Evolutionary conservation across 23 tunicate genomes (phyloP), one percentile per base, ranked within the genome.

Genomic region (Phallusia fumigata): DNA sequence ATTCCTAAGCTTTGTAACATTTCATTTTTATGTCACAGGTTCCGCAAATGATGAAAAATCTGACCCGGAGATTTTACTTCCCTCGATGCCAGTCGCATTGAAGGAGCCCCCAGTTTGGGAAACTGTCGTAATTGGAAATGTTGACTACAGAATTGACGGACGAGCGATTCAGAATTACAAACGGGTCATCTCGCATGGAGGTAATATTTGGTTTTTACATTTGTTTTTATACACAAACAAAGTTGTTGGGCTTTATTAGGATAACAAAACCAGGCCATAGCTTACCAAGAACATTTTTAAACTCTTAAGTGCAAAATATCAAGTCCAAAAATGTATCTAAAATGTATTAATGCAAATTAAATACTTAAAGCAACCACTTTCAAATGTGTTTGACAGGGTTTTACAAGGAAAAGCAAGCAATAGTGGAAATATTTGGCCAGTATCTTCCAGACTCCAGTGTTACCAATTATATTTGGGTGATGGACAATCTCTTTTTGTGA

Each of bases 401-500:
- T 75, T 94, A 89, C 79, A 91, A 83, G 65, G 93, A 88, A 22
- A 89, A 86, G 50, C 74, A 73, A 50, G 83, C 98, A 16, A 94
- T 94, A 15, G 82, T 94, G 74, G 98, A 94, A 83, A 58, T 94
- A 34, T 86, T 94, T 75, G 88, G 88, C 16, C 75, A 78, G 13
- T 94, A 86, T 47, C 77, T 94, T 52, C 98, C 98, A 36, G 88
- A 85, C 83, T 81, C 82, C 31, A 83, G 51, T 24, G 79, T 83
- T 33, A 82, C 88, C 18, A 80, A 89, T 73, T 89, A 94, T 79
- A 82, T 78, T 34, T 94, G 98, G 98, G 75, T 94, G 22, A 86
- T 94, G 80, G 98, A 94, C 64, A 94, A 94, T 58, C 32, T 94
- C 19, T 94, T 94, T 79, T 72, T 94, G 98, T 94, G 74, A 94